phyloP scores from a whole-genome alignment of 2,888 invertebrate genomes.

The Amiota communis region DNA sequence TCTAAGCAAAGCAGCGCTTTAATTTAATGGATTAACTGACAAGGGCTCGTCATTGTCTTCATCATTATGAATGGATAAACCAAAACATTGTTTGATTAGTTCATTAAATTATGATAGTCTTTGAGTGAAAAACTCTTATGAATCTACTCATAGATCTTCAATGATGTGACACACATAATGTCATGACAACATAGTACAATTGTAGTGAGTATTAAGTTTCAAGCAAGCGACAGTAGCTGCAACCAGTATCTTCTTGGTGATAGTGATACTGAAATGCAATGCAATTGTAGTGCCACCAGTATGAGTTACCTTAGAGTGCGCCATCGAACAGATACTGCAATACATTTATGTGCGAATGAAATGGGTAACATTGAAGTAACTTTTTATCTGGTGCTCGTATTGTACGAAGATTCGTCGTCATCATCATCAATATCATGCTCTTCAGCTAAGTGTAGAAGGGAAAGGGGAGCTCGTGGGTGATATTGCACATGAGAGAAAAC shows the following conservation, averaged over 20 bases:
- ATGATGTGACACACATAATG: no score
- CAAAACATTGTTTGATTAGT: no score
- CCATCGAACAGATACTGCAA: background rate
- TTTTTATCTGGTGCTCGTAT: constrained; percentile 63
- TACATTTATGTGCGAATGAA: constrained; percentile 41
- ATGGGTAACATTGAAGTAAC: constrained; percentile 55
- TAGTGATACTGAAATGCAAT: constrained; percentile 29
- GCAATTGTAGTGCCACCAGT: constrained; percentile 2
- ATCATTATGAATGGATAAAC: no score
- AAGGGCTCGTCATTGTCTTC: no score
- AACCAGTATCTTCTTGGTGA: constrained; percentile 26
- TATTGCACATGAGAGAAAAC: background rate
- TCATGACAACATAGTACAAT: no score
- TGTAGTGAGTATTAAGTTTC: no score
- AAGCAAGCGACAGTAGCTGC: background rate
- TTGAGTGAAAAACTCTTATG: no score
- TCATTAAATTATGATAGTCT: no score
- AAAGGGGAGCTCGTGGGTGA: background rate
- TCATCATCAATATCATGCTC: background rate
- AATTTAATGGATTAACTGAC: constrained; percentile 35
- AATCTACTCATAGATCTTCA: no score
- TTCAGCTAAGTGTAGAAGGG: background rate
- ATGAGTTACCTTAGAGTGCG: background rate
- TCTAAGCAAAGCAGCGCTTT: constrained; percentile 55
- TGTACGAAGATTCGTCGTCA: constrained; percentile 42